A percentile compares a stretch with the other conserved stretches of the same genome.
phyloP scores from a whole-genome alignment of 1,140 invertebrate species.

The Drosophila tropicalis region DNA sequence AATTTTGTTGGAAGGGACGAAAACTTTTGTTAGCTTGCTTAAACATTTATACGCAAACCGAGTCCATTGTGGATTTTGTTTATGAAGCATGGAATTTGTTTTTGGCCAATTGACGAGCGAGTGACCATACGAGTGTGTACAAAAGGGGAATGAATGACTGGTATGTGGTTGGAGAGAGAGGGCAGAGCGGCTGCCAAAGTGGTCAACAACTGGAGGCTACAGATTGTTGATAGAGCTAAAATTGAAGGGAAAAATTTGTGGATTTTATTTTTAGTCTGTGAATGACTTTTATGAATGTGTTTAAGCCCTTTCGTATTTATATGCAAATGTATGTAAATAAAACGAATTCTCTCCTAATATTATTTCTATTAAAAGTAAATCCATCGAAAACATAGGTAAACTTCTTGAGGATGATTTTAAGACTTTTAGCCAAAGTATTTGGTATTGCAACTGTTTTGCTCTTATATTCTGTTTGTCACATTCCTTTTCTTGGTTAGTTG shows the following conservation, averaged over 20 bases:
- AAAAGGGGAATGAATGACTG: background rate
- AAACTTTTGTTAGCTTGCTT: conserved; percentile 46
- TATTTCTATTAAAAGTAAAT: no score
- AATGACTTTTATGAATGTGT: background rate
- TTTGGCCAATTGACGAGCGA: conserved; percentile 33
- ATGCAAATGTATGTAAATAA: no score
- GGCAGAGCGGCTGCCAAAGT: background rate
- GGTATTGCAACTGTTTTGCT: conserved; percentile 8
- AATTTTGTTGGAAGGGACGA: conserved; percentile 48
- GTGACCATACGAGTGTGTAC: background rate
- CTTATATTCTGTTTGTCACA: conserved; percentile 21
- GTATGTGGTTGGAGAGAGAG: background rate
- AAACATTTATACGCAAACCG: conserved; percentile 57
- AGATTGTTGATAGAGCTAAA: background rate
- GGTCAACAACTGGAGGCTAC: conserved; percentile 6
- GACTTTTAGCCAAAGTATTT: background rate
- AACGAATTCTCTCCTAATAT: no score
- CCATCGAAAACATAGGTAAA: no score
- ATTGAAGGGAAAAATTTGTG: background rate
- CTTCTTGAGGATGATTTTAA: no score
- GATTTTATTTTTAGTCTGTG: background rate
- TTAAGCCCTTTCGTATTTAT: no score
- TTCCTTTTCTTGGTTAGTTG: background rate
- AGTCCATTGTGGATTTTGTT: conserved; percentile 30
- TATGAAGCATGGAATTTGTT: conserved; percentile 25